Conservation (phyloP, 1,140 invertebrate genomes). For the Drosophila mojavensis region DNA sequence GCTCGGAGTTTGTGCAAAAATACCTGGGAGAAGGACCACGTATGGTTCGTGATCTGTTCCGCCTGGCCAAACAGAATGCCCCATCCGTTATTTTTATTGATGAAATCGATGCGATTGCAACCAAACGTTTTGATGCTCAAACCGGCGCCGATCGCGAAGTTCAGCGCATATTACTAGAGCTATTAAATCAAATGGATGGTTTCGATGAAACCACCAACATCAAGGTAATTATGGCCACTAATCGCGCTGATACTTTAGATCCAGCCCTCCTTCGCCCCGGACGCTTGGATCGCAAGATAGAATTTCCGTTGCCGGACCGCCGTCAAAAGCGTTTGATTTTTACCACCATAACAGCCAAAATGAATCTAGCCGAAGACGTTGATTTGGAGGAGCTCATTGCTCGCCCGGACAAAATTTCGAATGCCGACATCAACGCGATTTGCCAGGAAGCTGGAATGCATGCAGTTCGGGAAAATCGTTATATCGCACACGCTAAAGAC, state of each 20-base stretch:
- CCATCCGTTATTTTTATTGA: slow-evolving; percentile 99
- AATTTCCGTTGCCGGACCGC: slow-evolving; percentile 98
- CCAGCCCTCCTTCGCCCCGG: slow-evolving; percentile 98
- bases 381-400: slow-evolving; percentile 99
- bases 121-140: slow-evolving; percentile 99
- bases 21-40: slow-evolving; percentile 99
- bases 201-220: slow-evolving; percentile 99
- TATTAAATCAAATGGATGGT: slow-evolving; percentile 99
- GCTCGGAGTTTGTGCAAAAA: slow-evolving; percentile 99
- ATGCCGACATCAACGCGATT: slow-evolving; percentile 99
- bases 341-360: slow-evolving; percentile 98
- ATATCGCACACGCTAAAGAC: slow-evolving; percentile 98
- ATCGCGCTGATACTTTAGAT: slow-evolving; percentile 97
- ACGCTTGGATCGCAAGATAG: slow-evolving; percentile 98
- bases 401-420: slow-evolving; percentile 98
- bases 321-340: slow-evolving; percentile 99
- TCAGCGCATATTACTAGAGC: slow-evolving; percentile 98
- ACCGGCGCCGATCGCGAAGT: slow-evolving; percentile 99
- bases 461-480: slow-evolving; percentile 98
- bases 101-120: slow-evolving; percentile 99
- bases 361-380: slow-evolving; percentile 99
- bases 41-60: slow-evolving; percentile 99
- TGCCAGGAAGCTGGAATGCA: slow-evolving; percentile 99
- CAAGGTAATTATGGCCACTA: slow-evolving; percentile 99
- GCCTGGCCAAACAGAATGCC: slow-evolving; percentile 99